phyloP scores from a whole-genome alignment of 2,797 vertebrate species.

The Nyctibius grandis region DNA sequence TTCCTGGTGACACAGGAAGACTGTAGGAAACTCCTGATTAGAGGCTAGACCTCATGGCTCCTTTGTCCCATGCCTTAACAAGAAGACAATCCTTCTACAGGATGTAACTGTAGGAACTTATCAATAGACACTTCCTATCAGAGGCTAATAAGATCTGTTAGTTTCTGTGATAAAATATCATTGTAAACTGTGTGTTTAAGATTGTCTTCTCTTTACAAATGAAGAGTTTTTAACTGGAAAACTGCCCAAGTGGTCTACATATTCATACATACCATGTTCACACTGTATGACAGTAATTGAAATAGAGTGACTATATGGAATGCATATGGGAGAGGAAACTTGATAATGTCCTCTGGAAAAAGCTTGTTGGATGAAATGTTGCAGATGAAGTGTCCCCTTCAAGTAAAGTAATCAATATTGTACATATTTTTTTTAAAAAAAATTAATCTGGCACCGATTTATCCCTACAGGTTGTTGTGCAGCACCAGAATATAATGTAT shows the following conservation, averaged over 20 bases:
- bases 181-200: conserved; percentile 35
- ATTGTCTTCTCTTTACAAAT: conserved; percentile 43
- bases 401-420: conserved; percentile 32
- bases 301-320: conserved; percentile 54
- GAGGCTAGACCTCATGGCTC: conserved; percentile 39
- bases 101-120: conserved; percentile 57
- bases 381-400: conserved; percentile 43
- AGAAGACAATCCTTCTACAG: conserved; percentile 34
- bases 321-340: conserved; percentile 39
- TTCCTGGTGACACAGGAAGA: conserved; percentile 4
- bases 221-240: conserved; percentile 56
- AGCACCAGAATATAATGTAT: neutral
- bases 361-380: conserved; percentile 61
- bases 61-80: neutral
- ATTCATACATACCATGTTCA: conserved; percentile 59
- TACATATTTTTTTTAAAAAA: neutral
- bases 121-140: conserved; percentile 57
- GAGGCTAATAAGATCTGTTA: conserved; percentile 28
- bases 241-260: conserved; percentile 60
- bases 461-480: neutral
- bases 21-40: conserved; percentile 31
- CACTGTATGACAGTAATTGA: conserved; percentile 64
- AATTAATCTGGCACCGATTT: neutral
- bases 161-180: conserved; percentile 37
- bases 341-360: conserved; percentile 58